These are phyloP conservation scores for Troides aeacus DNA, from an alignment of 2,888 invertebrate genomes.

Conservation along the genomic window DNA sequence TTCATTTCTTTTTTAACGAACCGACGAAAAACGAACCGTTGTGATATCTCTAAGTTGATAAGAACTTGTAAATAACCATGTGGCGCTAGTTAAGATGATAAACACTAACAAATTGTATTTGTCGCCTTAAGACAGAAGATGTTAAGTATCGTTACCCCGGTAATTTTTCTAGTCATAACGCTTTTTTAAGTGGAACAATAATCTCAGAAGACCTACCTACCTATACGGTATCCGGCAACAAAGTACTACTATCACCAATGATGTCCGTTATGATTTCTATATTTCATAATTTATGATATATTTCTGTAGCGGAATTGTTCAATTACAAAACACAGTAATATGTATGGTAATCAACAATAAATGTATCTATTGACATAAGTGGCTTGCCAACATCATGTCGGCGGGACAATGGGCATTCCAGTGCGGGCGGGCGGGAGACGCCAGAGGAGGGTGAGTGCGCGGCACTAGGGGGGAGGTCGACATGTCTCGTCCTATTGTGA, in stretches of 20 bases:
- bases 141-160: not conserved
- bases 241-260: no score
- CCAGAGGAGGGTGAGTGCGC: slow-evolving; percentile 35
- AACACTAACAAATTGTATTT: no score
- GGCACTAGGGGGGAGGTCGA: slow-evolving; percentile 42
- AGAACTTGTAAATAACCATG: no score
- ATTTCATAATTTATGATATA: not conserved
- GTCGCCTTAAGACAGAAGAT: not conserved
- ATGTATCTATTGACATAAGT: slow-evolving; percentile 59
- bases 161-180: not conserved
- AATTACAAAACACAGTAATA: slow-evolving; percentile 20
- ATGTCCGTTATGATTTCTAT: not conserved
- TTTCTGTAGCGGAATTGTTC: slow-evolving; percentile 9
- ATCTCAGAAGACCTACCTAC: no score
- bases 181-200: no score
- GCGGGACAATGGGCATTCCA: slow-evolving; percentile 74
- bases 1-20: no score
- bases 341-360: slow-evolving; percentile 33
- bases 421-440: slow-evolving; percentile 43
- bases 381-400: slow-evolving; percentile 66
- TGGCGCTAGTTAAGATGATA: no score
- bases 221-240: no score
- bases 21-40: no score
- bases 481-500: slow-evolving; percentile 52
- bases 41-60: no score